phyloP scores from a whole-genome alignment of 2,797 vertebrate species.

The Ispidina lecontei region DNA sequence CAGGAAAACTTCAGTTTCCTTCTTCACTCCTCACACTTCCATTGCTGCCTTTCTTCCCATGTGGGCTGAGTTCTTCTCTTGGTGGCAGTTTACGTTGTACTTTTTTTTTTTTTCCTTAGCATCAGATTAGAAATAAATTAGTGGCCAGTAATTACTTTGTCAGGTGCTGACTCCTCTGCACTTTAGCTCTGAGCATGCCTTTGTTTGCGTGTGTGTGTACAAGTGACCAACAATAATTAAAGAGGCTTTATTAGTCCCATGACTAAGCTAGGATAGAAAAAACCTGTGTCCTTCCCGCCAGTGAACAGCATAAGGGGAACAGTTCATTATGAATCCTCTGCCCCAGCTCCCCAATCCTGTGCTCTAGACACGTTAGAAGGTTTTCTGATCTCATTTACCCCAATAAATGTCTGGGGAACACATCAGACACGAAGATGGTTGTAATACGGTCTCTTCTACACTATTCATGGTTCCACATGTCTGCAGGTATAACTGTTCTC shows the following conservation, averaged over 20 bases:
- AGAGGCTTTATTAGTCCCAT: conserved; percentile 49
- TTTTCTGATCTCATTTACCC: neutral
- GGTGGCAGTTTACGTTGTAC: neutral
- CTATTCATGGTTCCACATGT: neutral
- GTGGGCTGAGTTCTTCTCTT: neutral
- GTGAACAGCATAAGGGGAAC: neutral
- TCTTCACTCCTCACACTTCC: neutral
- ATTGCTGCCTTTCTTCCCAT: fast-evolving
- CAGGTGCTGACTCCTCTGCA: conserved; percentile 28
- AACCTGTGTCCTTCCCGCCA: conserved; percentile 29
- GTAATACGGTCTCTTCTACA: neutral
- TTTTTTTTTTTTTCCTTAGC: neutral
- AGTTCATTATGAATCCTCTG: neutral
- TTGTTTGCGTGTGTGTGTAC: neutral
- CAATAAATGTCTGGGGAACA: neutral
- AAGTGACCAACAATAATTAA: neutral
- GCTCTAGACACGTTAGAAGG: neutral
- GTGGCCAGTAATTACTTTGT: conserved; percentile 14
- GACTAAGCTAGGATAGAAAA: conserved; percentile 25
- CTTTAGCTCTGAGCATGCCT: neutral
- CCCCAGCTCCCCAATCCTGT: neutral
- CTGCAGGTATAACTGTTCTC: neutral
- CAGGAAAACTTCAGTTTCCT: neutral
- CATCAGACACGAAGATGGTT: fast-evolving
- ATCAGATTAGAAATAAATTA: conserved; percentile 27